Conservation (phyloP, 2,113 vertebrate species). For the Uropsilus gracilis region DNA sequence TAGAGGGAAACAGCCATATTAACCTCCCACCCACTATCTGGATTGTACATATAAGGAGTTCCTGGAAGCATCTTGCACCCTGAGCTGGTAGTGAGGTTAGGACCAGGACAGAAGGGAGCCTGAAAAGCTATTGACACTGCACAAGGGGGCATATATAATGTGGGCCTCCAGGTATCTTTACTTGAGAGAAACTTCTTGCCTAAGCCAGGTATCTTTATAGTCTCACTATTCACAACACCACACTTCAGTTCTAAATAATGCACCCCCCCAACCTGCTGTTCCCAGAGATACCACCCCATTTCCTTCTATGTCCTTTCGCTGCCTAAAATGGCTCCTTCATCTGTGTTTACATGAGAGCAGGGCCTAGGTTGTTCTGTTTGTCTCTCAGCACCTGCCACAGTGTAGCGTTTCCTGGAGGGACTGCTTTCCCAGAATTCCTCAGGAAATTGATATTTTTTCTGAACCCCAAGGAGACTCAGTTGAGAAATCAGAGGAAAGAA, state of each 20-base stretch:
- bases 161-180: not conserved
- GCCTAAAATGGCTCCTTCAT: not conserved
- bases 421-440: not conserved
- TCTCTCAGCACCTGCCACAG: not conserved
- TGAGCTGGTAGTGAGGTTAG: not conserved
- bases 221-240: not conserved
- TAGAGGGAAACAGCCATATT: not conserved
- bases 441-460: not conserved
- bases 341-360: not conserved
- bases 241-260: not conserved
- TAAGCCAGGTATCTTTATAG: not conserved
- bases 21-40: not conserved
- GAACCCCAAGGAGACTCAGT: not conserved
- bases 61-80: not conserved
- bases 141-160: rapidly evolving
- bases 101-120: not conserved
- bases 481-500: not conserved
- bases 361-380: not conserved
- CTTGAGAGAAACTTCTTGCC: not conserved
- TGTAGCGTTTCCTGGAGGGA: not conserved
- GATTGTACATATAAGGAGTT: not conserved
- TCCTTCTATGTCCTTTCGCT: not conserved
- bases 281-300: not conserved
- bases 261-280: not conserved
- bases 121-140: rapidly evolving